Evolutionary conservation across 2,113 vertebrate genomes (phyloP), one percentile per base, ranked within the genome.

Genomic region (Cranoglanis bouderius): DNA sequence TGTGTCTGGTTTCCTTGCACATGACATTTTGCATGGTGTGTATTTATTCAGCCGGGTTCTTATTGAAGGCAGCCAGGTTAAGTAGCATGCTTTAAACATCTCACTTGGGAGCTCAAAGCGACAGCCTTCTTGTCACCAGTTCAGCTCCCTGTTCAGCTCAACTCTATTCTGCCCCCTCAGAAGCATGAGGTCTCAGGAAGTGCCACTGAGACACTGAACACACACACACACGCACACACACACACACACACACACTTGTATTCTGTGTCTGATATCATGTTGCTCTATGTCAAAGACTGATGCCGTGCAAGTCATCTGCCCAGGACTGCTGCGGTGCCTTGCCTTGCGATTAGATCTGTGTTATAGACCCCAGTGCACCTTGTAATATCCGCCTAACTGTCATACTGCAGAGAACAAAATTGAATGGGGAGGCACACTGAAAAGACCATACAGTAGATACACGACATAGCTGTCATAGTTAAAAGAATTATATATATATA

Each of bases 331-430:
- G 93, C 85, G 83, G 92, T 91, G 93, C 87, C 57, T 83, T 77
- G 93, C 88, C 53, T 82, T 83, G 94, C 88, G 91, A 96, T 97
- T 96, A 95, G 95, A 95, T 96, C 95, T 93, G 94, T 95, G 94
- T 96, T 95, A 95, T 94, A 86, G 92, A 95, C 95, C 95, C 94
- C 92, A 89, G 91, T 90, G 93, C 92, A 90, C 92, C 82, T 94
- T 93, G 92, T 94, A 96, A 97, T 95, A 94, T 95, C 93, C 92
- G 90, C 92, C 94, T 93, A 46, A 91, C 91, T 93, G 94, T 13
- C 92, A 93, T 92, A 92, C 93, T 92, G 91, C 91, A 90, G 24
- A 85, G 32, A 89, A 67, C 61, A 70, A 70, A 88, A 85, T 70
- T 84, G 77, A 87, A 80, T 40, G 32, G 59, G 32, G 57, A 77